phyloP scores from a whole-genome alignment of 2,888 invertebrate genomes.

The Ornithoptera priamus region DNA sequence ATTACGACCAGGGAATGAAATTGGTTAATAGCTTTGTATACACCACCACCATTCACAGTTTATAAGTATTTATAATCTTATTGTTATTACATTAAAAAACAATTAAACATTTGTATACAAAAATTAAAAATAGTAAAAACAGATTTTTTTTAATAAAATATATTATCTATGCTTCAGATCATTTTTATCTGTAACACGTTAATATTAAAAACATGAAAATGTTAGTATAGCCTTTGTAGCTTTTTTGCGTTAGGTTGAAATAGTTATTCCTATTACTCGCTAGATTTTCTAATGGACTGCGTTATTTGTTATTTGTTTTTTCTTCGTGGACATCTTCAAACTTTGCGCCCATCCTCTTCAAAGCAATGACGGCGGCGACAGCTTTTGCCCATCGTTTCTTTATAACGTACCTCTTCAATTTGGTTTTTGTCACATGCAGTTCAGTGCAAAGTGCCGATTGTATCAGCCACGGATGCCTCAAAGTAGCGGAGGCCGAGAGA shows the following conservation, averaged over 20 bases:
- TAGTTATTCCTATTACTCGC: background rate
- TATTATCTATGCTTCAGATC: constrained; percentile 2
- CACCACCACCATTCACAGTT: constrained; percentile 1
- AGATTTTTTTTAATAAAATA: background rate
- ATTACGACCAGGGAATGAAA: background rate
- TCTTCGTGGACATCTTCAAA: constrained; percentile 69
- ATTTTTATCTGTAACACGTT: background rate
- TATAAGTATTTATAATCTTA: background rate
- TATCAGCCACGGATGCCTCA: constrained; percentile 90
- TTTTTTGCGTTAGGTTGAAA: background rate
- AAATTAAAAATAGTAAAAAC: background rate
- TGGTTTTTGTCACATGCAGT: constrained; percentile 86
- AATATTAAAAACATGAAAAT: background rate
- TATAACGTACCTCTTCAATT: constrained; percentile 92
- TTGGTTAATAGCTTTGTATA: background rate
- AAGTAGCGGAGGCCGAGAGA: constrained; percentile 84
- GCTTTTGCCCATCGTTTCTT: constrained; percentile 95
- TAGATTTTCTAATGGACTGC: background rate
- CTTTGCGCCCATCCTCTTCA: constrained; percentile 92
- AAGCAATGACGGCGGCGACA: constrained; percentile 91
- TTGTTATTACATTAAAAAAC: background rate
- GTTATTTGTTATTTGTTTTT: constrained; percentile 29
- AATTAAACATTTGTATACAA: background rate
- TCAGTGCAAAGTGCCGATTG: constrained; percentile 83
- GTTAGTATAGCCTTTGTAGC: background rate